phyloP scores from a whole-genome alignment of 92 coral and sea anemone genomes.

The Phenganax subtilis region DNA sequence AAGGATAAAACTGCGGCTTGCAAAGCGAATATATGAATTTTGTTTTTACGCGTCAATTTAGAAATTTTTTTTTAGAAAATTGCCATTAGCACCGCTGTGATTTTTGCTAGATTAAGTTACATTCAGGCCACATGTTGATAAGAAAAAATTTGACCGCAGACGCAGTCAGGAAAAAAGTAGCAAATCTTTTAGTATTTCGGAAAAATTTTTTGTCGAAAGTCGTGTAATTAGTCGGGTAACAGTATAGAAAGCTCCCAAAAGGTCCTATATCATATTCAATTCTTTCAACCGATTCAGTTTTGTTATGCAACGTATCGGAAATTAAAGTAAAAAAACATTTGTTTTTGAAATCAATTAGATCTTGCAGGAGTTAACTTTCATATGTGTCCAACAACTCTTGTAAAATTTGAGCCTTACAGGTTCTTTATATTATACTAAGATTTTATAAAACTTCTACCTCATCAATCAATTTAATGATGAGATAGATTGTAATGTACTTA shows the following conservation, averaged over 20 bases:
- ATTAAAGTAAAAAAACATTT: neutral
- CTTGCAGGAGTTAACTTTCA: neutral
- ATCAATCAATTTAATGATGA: slow-evolving; percentile 6
- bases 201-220: too few species aligned
- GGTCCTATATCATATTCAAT: neutral
- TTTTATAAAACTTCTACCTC: neutral
- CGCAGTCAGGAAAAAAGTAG: neutral
- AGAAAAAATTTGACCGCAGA: slow-evolving; percentile 8
- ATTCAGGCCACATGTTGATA: slow-evolving; percentile 43
- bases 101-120: slow-evolving; percentile 22
- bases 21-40: neutral
- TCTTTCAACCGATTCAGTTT: slow-evolving; percentile 3
- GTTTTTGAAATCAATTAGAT: neutral
- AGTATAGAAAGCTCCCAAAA: neutral
- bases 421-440: neutral
- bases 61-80: neutral
- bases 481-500: neutral
- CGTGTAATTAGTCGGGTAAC: neutral
- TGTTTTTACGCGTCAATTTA: neutral
- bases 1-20: neutral
- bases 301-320: neutral
- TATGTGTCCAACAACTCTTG: neutral
- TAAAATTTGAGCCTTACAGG: neutral
- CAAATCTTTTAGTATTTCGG: too few species aligned
- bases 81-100: neutral